Conservation (phyloP, 1,140 invertebrate genomes). For the Helicoverpa armigera region DNA sequence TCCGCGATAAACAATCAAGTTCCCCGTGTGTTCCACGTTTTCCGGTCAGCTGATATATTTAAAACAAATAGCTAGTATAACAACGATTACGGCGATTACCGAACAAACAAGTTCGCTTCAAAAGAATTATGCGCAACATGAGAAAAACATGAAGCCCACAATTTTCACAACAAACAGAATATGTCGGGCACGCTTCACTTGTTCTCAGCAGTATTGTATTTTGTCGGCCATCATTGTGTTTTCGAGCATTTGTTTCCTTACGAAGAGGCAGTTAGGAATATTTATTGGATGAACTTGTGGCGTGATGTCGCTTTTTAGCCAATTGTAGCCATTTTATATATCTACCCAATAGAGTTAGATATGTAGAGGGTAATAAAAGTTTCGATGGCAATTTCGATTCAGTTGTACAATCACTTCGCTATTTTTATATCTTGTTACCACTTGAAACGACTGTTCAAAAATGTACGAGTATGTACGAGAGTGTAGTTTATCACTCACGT, state of each 20-base stretch:
- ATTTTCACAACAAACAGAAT: constrained; percentile 81
- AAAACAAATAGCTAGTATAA: constrained; percentile 33
- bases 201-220: constrained; percentile 78
- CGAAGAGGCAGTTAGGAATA: constrained; percentile 83
- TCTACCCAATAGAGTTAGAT: constrained; percentile 64
- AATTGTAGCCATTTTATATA: constrained; percentile 78
- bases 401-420: constrained; percentile 40
- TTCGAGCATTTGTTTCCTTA: constrained; percentile 84
- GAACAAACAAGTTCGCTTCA: constrained; percentile 63
- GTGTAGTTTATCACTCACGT: constrained; percentile 22
- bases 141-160: constrained; percentile 70
- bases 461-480: constrained; percentile 8
- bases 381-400: constrained; percentile 66
- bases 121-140: constrained; percentile 62
- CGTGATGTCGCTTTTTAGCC: constrained; percentile 79
- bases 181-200: constrained; percentile 80
- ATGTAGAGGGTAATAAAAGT: constrained; percentile 72
- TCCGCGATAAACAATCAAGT: constrained; percentile 36
- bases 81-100: constrained; percentile 51
- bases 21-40: background rate
- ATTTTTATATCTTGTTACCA: constrained; percentile 43
- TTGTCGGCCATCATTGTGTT: constrained; percentile 81
- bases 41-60: constrained; percentile 51
- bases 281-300: constrained; percentile 84
- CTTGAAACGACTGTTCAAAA: constrained; percentile 37